A percentile compares a stretch with the other conserved stretches of the same genome.
Conservation (phyloP, 2,113 vertebrate species). For the Turnix velox region DNA sequence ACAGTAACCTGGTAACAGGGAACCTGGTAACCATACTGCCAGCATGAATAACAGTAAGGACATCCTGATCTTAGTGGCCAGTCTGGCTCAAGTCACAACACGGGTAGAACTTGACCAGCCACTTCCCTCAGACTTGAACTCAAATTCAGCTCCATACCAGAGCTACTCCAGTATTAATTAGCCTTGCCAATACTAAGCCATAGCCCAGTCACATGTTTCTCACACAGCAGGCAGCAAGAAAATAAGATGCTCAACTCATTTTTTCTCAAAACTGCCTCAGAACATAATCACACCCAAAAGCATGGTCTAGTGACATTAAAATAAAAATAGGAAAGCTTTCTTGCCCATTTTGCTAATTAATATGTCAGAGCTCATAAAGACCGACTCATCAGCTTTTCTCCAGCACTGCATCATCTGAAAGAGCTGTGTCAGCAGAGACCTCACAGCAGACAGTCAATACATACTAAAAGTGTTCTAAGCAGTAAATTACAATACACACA, state of each 20-base stretch:
- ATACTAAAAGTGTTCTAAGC: constrained; percentile 77
- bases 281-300: constrained; percentile 30
- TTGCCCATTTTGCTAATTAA: constrained; percentile 95
- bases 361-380: constrained; percentile 93
- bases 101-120: neutral
- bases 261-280: neutral
- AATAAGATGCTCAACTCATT: constrained; percentile 4
- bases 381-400: constrained; percentile 82
- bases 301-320: constrained; percentile 78
- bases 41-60: neutral
- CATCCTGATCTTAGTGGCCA: neutral
- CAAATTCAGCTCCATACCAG: neutral
- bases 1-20: neutral
- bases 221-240: neutral
- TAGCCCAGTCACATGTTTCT: neutral
- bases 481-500: constrained; percentile 78
- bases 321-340: constrained; percentile 81
- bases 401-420: constrained; percentile 78
- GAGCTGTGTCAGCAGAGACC: constrained; percentile 81
- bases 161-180: neutral
- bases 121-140: neutral
- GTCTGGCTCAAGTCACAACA: neutral
- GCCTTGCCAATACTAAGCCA: neutral
- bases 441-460: constrained; percentile 84
- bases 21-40: neutral